These are phyloP conservation scores for Erythrocercus mccallii DNA, from an alignment of 2,113 vertebrate genomes.

Conservation along the genomic window DNA sequence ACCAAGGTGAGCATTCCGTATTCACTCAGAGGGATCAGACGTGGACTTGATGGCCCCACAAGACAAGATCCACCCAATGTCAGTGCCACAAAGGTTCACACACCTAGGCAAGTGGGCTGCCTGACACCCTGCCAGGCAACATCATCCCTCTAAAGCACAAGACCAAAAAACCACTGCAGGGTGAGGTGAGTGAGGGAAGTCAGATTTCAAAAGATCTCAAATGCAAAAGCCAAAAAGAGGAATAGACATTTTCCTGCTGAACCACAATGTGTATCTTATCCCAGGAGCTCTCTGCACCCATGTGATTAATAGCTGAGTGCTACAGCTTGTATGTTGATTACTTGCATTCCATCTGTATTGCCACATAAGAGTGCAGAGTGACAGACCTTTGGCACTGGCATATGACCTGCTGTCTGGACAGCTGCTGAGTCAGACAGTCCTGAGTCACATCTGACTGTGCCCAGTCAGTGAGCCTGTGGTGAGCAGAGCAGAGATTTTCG, in stretches of 20 bases:
- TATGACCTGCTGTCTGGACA: neutral
- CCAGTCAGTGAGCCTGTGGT: neutral
- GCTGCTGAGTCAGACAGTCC: neutral
- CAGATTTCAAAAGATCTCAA: neutral
- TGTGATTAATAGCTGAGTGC: neutral
- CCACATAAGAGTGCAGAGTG: neutral
- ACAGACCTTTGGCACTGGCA: neutral
- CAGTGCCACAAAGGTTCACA: neutral
- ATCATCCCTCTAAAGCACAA: neutral
- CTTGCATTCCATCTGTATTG: neutral
- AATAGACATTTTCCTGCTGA: neutral
- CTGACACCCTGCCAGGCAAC: neutral
- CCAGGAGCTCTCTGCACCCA: neutral
- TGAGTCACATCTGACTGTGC: neutral
- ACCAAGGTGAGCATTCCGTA: neutral
- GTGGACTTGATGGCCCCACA: fast-evolving
- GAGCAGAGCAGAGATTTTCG: neutral
- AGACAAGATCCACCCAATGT: neutral
- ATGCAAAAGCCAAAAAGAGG: neutral
- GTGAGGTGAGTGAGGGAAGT: neutral
- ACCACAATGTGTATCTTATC: fast-evolving
- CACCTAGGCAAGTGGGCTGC: fast-evolving
- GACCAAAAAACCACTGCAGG: neutral
- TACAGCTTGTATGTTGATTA: neutral
- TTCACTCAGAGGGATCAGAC: fast-evolving